Base-by-base conservation (phyloP, 2,113 vertebrate genomes). In the Polyodon spathula region DNA sequence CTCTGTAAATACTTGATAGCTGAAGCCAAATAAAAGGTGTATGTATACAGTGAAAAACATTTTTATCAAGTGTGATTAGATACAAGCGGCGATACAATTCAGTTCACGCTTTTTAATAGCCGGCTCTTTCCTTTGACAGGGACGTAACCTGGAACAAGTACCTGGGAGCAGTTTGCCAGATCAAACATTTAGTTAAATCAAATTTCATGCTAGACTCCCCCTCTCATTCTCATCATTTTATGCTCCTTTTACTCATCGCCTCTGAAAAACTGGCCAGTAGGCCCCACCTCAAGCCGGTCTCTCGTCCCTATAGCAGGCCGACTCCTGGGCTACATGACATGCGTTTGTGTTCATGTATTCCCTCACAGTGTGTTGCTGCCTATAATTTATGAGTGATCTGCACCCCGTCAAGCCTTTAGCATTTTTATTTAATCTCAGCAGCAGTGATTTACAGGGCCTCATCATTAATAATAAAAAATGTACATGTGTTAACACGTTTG, bases 341-440 rank as follows among this genome's bases (percentile, higher is more conserved):
- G 75, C 79, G 71, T 84, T 86, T 84, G 69, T 76, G 82, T 83
- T 76, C 79, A 72, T 79, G 69, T 78, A 78, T 83, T 91, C 88
- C 84, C 84, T 81, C 82, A 89, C 69, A 87, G 75, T 78, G 82
- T 90, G 83, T 82, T 84, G 76, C 81, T 86, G 88, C 88, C 90
- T 94, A 91, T 94, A 91, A 94, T 94, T 93, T 87, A 92, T 92
- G 89, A 93, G 88, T 89, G 88, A 93, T 92, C 89, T 84, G 81
- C 78, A 84, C 87, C 88, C 89, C 82, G 76, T 77, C 77, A 82
- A 80, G 87, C 91, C 90, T 90, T 93, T 89, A 92, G 90, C 89
- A 88, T 89, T 93, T 84, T 90, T 82, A 90, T 91, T 93, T 93
- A 91, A 92, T 92, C 87, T 89, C 84, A 82, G 79, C 83, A 84